phyloP scores from a whole-genome alignment of 2,888 invertebrate genomes.

The Amphiduros pacificus region DNA sequence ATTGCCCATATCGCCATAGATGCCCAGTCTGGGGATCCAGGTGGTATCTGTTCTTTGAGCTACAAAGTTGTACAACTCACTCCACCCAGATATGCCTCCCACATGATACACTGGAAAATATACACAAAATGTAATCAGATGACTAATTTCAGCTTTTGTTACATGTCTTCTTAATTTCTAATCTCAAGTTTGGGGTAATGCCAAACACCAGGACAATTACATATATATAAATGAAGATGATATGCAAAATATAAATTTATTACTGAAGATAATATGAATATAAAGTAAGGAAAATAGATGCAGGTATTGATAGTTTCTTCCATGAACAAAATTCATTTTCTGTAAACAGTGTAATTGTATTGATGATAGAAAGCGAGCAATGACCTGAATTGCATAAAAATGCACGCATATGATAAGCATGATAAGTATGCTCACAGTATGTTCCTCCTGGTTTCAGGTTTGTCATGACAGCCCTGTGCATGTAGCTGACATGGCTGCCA shows the following conservation, averaged over 20 bases:
- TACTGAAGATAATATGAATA: too few species aligned
- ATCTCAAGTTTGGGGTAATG: too few species aligned
- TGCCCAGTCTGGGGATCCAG: conserved; percentile 79
- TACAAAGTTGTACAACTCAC: conserved; percentile 74
- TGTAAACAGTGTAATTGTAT: not conserved
- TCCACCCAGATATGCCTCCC: conserved; percentile 72
- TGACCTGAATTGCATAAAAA: too few species aligned
- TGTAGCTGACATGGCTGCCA: conserved; percentile 36
- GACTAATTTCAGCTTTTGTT: not conserved
- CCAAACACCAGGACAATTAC: too few species aligned
- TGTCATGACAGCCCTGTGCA: conserved; percentile 41
- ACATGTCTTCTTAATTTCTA: too few species aligned
- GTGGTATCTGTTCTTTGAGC: conserved; percentile 68
- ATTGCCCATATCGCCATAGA: conserved; percentile 93
- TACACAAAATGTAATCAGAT: not conserved
- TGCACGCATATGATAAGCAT: too few species aligned
- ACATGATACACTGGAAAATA: conserved; percentile 11
- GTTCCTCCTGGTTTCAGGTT: conserved; percentile 35
- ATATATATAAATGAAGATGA: too few species aligned
- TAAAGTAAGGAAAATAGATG: too few species aligned
- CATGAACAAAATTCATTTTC: too few species aligned
- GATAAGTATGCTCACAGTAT: conserved; percentile 43
- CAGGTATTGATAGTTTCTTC: too few species aligned
- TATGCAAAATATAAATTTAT: too few species aligned
- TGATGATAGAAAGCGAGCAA: not conserved